Percentiles rank a stretch among this genome's conserved stretches.
These are phyloP conservation scores for Meriones psammophilus DNA, from an alignment of 2,797 vertebrate genomes.

Conservation along the genomic window DNA sequence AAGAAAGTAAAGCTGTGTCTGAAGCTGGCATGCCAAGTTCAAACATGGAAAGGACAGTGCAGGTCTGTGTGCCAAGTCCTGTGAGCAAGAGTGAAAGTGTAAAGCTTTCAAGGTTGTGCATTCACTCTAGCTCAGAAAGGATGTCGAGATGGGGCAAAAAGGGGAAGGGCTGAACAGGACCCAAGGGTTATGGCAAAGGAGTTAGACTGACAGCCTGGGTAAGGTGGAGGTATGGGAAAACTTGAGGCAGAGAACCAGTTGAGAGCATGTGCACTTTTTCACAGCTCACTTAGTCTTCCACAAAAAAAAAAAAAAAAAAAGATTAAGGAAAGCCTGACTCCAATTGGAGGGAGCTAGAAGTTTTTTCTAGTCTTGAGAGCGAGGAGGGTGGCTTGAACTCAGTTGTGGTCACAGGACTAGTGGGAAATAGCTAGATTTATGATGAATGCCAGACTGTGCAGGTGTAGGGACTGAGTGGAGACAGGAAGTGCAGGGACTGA, in stretches of 20 bases:
- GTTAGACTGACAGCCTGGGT: neutral
- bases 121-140: neutral
- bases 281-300: neutral
- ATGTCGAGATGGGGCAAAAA: too few species aligned
- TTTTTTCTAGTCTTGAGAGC: neutral
- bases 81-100: neutral
- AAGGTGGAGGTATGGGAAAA: neutral
- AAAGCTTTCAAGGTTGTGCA: neutral
- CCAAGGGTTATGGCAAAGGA: neutral
- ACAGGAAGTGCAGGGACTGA: neutral
- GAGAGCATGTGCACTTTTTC: neutral
- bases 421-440: neutral
- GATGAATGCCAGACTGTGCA: neutral
- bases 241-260: neutral
- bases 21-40: neutral
- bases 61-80: neutral
- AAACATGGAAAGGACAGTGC: neutral
- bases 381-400: neutral
- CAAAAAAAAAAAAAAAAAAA: neutral
- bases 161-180: neutral
- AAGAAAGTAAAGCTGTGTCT: neutral
- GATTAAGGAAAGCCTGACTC: fast-evolving
- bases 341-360: neutral
- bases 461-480: neutral
- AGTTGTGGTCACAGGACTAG: neutral